Evolutionary conservation across 1,140 invertebrate species (phyloP), one percentile per base, ranked within the genome.

Genomic region (Alviniconcha marisindica): DNA sequence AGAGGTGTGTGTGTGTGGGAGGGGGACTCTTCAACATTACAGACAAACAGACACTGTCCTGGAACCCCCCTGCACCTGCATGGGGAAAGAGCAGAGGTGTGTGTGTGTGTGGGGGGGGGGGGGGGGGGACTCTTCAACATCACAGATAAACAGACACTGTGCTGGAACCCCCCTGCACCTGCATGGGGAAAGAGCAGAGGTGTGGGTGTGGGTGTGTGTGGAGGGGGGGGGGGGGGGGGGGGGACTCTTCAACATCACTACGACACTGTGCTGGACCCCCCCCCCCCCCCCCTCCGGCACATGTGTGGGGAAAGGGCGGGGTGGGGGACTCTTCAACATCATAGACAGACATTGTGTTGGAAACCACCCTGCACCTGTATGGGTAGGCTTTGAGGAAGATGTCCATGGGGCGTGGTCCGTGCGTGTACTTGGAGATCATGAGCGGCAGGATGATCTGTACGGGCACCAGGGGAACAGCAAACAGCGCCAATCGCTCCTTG

Each of bases 391-490:
- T 96, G 2, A 99, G 91, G 93, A 97, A 99, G 51, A 99, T 94
- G 84, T 97, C 95, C 93, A 99, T 95, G 4, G 98, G 98, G 83
- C 95, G 94, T 0, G 97, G 96, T 18, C 98, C 98, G 48, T 96
- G 95, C 0, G 97, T 98, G 90, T 98, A 97, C 91, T 96, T 97
- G 77, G 95, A 96, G 86, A 99, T 96, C 44, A 97, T 91, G 77
- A 99, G 93, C 15, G 99, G 98, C 87, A 99, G 94, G 48, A 99
- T 92, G 76, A 99, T 97, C 94, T 99, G 98, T 40, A 99, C 93
- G 21, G 98, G 98, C 69, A 99, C 96, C 90, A 99, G 94, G 12
- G 98, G 98, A 28, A 99, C 95, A 48, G 92, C 93, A 89, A 99
- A 94, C 60, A 99, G 92, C 0, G 98, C 99, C 73, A 99, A 93